phyloP scores from a whole-genome alignment of 2,797 vertebrate genomes.

The Schizopygopsis malacanthus region DNA sequence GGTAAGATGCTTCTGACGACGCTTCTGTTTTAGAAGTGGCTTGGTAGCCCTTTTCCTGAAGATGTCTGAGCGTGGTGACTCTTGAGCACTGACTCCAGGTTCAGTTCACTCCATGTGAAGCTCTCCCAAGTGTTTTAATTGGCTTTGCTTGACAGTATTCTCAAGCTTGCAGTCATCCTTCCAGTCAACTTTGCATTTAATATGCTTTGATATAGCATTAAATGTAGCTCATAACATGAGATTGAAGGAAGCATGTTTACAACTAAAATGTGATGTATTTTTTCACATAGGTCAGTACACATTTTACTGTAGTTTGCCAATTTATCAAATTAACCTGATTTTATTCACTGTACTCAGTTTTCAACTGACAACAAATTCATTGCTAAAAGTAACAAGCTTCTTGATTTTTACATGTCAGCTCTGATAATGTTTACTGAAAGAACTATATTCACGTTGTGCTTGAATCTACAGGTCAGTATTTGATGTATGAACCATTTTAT shows the following conservation, averaged over 20 bases:
- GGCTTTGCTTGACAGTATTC: too few species aligned
- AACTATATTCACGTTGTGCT: background rate
- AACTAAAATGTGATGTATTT: slow-evolving; percentile 10
- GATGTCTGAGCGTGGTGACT: too few species aligned
- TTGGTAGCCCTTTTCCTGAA: too few species aligned
- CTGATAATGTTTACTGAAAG: slow-evolving; percentile 7
- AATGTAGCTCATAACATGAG: background rate
- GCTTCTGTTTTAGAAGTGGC: too few species aligned
- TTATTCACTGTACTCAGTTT: background rate
- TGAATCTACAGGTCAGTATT: background rate
- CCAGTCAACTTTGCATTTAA: too few species aligned
- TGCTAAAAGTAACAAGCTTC: background rate
- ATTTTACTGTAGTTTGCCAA: background rate
- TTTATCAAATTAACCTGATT: background rate
- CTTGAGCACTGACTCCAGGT: too few species aligned
- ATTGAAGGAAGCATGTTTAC: background rate
- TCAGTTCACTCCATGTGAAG: too few species aligned
- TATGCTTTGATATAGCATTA: too few species aligned
- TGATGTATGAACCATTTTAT: background rate
- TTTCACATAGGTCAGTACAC: background rate
- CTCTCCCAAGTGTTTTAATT: too few species aligned
- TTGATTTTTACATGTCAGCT: background rate
- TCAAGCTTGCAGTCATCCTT: too few species aligned
- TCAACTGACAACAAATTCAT: background rate
- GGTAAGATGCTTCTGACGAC: too few species aligned